Evolutionary conservation across 2,797 vertebrate species (phyloP).

Genomic region (Coregonus ussuriensis): DNA sequence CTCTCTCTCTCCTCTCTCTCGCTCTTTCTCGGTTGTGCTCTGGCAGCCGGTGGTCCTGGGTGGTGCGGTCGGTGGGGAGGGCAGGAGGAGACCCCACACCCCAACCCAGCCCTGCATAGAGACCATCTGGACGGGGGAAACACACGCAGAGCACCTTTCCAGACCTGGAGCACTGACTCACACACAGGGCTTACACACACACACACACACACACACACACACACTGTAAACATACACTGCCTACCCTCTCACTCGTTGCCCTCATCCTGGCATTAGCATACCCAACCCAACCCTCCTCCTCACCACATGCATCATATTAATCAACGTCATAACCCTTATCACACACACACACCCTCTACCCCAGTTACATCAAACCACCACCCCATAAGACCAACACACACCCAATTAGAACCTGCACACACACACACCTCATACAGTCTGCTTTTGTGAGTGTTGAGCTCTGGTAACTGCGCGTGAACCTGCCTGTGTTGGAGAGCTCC

Average conservation of each 20-base stretch:
- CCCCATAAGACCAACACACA: conserved; percentile 8
- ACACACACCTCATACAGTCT: not conserved
- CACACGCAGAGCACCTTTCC: conserved; percentile 79
- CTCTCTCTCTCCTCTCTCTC: not conserved
- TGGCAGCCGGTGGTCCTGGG: conserved; percentile 47
- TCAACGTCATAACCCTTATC: conserved; percentile 27
- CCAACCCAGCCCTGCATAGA: conserved; percentile 73
- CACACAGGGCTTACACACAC: not conserved
- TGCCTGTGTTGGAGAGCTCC: conserved; percentile 67
- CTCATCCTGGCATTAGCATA: conserved; percentile 30
- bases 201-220: not conserved
- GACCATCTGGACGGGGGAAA: conserved; percentile 82
- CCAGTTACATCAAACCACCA: conserved; percentile 23
- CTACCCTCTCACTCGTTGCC: not conserved
- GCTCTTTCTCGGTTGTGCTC: conserved; percentile 22
- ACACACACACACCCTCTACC: not conserved
- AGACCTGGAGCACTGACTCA: conserved; percentile 66
- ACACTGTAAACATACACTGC: not conserved
- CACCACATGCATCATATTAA: not conserved
- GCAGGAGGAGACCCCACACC: conserved; percentile 75
- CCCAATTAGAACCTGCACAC: conserved; percentile 17
- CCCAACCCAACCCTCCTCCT: not conserved
- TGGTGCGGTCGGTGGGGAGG: conserved; percentile 74
- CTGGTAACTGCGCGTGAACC: conserved; percentile 67
- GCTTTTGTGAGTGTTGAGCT: conserved; percentile 59